Evolutionary conservation across 2,888 invertebrate species (phyloP).

Genomic region (Gibbula magus): DNA sequence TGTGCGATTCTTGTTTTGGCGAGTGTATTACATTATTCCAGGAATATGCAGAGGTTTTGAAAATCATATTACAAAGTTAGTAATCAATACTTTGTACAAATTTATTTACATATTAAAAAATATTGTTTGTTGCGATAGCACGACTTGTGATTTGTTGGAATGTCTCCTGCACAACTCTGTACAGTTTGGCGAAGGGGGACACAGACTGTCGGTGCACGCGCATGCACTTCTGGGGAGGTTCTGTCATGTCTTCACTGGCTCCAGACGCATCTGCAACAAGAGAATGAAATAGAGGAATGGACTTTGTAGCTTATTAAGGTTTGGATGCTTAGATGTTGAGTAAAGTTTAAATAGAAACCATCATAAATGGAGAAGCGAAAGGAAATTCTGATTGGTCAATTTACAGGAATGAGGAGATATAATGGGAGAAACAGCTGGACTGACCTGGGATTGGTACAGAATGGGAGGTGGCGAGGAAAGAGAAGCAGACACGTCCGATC

Average conservation of each 20-base stretch:
- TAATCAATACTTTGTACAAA: not conserved
- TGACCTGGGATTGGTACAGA: conserved; percentile 56
- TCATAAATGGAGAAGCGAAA: no score
- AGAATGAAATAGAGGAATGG: not conserved
- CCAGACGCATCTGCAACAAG: conserved; percentile 36
- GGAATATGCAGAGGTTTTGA: no score
- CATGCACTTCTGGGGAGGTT: conserved; percentile 28
- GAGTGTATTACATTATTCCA: no score
- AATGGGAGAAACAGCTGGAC: conserved; percentile 4
- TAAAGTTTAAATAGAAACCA: no score
- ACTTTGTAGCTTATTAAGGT: no score
- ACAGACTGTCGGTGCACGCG: not conserved
- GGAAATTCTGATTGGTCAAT: no score
- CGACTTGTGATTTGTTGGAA: conserved; percentile 54
- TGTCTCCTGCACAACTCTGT: conserved; percentile 48
- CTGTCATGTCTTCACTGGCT: conserved; percentile 22
- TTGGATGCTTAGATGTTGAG: no score
- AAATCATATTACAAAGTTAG: no score
- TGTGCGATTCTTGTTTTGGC: no score
- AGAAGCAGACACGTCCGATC: conserved; percentile 80
- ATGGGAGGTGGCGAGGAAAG: conserved; percentile 60
- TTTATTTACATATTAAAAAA: conserved; percentile 41
- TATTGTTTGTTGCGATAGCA: conserved; percentile 52
- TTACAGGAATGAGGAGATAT: no score
- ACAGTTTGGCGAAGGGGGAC: conserved; percentile 43